Conservation (phyloP, 2,888 invertebrate genomes). For the Meliscaeva auricollis region DNA sequence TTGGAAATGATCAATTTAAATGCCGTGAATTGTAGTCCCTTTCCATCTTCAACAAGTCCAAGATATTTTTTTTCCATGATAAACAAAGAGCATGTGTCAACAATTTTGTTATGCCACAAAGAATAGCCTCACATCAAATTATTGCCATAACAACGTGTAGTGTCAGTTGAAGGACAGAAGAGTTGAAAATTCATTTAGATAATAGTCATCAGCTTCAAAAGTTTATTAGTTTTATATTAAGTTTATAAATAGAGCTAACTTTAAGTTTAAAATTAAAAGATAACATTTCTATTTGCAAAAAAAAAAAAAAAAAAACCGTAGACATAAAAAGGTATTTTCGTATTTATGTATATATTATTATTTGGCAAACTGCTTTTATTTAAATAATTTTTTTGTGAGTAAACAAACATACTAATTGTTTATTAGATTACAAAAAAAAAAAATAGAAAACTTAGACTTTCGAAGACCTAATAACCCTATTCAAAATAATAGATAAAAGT, state of each 20-base stretch:
- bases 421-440: background rate
- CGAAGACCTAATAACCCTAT: constrained; percentile 15
- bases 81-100: constrained; percentile 58
- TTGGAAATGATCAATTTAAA: background rate
- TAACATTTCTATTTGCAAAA: background rate
- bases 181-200: constrained; percentile 20
- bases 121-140: constrained; percentile 3
- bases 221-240: constrained; percentile 59
- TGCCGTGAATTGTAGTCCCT: constrained; percentile 7
- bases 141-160: constrained; percentile 42
- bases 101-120: constrained; percentile 31
- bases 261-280: background rate
- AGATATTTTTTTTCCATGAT: constrained; percentile 34
- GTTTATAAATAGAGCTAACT: constrained; percentile 38
- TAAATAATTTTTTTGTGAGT: too few species aligned
- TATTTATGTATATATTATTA: too few species aligned
- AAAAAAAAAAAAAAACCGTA: background rate
- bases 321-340: too few species aligned
- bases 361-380: too few species aligned
- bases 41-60: constrained; percentile 55
- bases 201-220: background rate
- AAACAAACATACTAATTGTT: too few species aligned
- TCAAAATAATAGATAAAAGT: constrained; percentile 9
- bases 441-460: background rate
- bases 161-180: constrained; percentile 48